phyloP scores from a whole-genome alignment of 2,113 vertebrate species.

The Alligator sinensis region DNA sequence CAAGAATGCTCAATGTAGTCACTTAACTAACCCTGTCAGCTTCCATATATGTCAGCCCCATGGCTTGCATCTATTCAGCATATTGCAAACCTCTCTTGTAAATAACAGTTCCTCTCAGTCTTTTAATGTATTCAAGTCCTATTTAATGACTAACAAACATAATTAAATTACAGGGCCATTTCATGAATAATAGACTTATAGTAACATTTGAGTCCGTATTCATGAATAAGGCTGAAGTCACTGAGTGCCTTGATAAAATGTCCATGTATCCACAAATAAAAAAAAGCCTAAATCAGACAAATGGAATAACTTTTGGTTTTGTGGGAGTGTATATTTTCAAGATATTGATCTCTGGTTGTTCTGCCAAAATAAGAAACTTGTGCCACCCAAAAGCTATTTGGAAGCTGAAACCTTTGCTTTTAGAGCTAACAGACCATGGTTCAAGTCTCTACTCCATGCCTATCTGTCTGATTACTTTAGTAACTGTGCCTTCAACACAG shows the following conservation, averaged over 20 bases:
- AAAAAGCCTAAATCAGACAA: not conserved
- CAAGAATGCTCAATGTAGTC: not conserved
- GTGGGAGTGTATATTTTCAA: too few relatives aligned
- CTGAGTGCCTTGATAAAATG: not conserved
- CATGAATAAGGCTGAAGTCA: not conserved
- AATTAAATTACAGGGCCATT: not conserved
- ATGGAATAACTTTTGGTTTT: not conserved
- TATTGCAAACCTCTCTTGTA: not conserved
- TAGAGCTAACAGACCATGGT: rapidly evolving
- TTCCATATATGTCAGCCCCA: not conserved
- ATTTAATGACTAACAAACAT: not conserved
- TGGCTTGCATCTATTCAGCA: not conserved
- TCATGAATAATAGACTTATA: not conserved
- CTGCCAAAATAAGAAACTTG: not conserved
- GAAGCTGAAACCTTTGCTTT: not conserved
- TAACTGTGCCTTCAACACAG: not conserved
- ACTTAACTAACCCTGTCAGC: not conserved
- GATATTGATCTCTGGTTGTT: not conserved
- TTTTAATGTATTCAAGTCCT: not conserved
- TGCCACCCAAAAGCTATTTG: too few relatives aligned
- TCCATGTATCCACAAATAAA: not conserved
- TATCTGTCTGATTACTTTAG: not conserved
- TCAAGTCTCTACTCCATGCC: not conserved
- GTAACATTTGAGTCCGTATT: not conserved
- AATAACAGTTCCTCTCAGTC: not conserved